Evolutionary conservation across 2,113 vertebrate species (phyloP).

Genomic region (Cichladusa arquata): DNA sequence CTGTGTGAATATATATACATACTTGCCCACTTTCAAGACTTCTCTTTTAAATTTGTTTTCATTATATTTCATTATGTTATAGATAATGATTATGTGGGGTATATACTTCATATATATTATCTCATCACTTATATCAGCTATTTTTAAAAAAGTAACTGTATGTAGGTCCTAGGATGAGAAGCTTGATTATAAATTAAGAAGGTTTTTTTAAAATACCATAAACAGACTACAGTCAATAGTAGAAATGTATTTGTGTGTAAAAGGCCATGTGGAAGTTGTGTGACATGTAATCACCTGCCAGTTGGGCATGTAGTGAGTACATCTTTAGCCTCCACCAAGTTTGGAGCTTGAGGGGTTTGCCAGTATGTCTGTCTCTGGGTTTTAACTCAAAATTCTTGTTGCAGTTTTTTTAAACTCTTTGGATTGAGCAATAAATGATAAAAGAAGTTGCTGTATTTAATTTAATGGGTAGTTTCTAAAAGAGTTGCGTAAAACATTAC

Average conservation of each 20-base stretch:
- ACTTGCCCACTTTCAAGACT: background rate
- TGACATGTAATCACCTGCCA: background rate
- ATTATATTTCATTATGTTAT: background rate
- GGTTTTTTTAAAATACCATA: background rate
- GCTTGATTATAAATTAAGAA: background rate
- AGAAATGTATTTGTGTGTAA: background rate
- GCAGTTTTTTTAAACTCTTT: background rate
- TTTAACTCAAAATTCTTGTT: background rate
- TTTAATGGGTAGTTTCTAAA: background rate
- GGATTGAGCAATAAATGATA: background rate
- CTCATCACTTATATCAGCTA: background rate
- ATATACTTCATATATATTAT: background rate
- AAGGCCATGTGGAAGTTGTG: background rate
- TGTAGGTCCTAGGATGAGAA: background rate
- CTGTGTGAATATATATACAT: background rate
- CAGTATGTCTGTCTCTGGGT: background rate
- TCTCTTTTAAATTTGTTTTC: background rate
- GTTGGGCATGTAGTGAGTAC: background rate
- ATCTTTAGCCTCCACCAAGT: background rate
- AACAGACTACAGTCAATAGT: background rate
- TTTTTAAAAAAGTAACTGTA: background rate
- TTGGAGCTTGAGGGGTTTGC: background rate
- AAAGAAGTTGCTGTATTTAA: background rate
- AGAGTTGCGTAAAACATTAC: background rate
- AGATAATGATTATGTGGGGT: background rate